phyloP scores from a whole-genome alignment of 2,113 vertebrate species.

The Smithornis capensis region DNA sequence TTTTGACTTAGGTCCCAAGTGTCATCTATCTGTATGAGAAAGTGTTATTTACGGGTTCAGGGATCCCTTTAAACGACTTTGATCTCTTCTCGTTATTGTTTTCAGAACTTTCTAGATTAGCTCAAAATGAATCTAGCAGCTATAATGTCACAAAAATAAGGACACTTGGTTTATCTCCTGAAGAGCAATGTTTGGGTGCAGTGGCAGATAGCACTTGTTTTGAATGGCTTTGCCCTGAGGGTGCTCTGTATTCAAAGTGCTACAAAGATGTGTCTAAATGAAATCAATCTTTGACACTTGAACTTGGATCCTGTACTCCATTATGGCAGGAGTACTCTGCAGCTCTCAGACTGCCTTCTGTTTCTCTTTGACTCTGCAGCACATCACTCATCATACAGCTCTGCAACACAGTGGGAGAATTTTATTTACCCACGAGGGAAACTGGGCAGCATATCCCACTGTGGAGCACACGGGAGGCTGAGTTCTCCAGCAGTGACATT shows the following conservation, averaged over 20 bases:
- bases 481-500: rapidly evolving
- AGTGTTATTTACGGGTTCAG: background rate
- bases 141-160: background rate
- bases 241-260: background rate
- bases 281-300: background rate
- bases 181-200: background rate
- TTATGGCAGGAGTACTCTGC: background rate
- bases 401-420: background rate
- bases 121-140: background rate
- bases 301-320: background rate
- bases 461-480: rapidly evolving
- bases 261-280: background rate
- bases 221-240: background rate
- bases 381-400: background rate
- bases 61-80: background rate
- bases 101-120: background rate
- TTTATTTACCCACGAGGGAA: background rate
- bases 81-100: background rate
- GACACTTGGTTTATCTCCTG: background rate
- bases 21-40: background rate
- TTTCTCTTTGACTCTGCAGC: background rate
- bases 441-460: background rate
- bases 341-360: background rate
- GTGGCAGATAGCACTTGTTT: background rate
- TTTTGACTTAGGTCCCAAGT: background rate